Base-by-base conservation (phyloP, 2,113 vertebrate species). In the Neogale vison region DNA sequence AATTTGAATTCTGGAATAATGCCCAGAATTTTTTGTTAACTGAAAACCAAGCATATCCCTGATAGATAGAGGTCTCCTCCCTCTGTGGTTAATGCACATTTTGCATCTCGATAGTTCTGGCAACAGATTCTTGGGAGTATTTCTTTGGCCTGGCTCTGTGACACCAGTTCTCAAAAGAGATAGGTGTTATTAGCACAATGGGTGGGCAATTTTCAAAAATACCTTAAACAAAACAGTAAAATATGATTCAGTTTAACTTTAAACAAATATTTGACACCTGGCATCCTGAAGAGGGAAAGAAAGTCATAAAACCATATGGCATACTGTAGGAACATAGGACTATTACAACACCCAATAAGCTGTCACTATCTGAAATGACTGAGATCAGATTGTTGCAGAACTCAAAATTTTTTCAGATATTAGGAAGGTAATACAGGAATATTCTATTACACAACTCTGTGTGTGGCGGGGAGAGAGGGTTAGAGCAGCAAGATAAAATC, bases 1-100 rank as follows among this genome's bases (percentile, higher is more conserved):
- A 96, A 97, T 97, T 95, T 96, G 95, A 97, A 96, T 90, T 90
- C 95, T 97, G 95, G 92, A 96, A 61, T 63, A 92, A 93, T 76
- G 90, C 94, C 97, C 74, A 88, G 92, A 97, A 65, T 80, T 84
- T 88, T 59, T 59, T 96, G 26, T 95, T 97, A 97, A 95, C 61
- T 93, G 84, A 87, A 97, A 97, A 95, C 45, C 57, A 95, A 97
- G 57, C 42, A 13, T 67, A 92, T 42, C 79, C 76, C 77, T 77
- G 69, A 88, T 97, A 95, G 31, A 72, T 74, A 92, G 55, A 87
- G 61, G 21, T 71, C 59, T 63, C 63, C 26, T 88, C 63, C 24
- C 76, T 94, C 26, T 17, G 6, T 6, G 13, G 80, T 88, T 57
- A 95, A 95, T 45, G 76, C 34, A 85, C 13, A 52, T 45, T 55